These are phyloP conservation scores for Arctia plantaginis DNA, from an alignment of 2,888 invertebrate species.

Conservation along the genomic window DNA sequence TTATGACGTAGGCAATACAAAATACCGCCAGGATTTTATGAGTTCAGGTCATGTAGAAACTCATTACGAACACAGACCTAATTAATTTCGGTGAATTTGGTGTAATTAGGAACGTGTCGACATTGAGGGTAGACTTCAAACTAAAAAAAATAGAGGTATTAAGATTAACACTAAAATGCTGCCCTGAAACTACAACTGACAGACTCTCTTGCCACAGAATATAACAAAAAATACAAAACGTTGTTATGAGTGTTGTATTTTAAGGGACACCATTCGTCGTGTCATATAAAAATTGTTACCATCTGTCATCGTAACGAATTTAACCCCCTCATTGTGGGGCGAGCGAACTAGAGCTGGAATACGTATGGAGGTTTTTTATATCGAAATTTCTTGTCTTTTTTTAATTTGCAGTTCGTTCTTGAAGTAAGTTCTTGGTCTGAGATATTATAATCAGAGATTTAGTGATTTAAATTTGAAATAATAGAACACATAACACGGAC, in stretches of 20 bases:
- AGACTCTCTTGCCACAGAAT: background rate
- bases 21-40: too few relatives aligned
- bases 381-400: too few relatives aligned
- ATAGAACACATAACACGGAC: too few relatives aligned
- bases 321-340: constrained; percentile 35
- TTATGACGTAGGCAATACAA: too few relatives aligned
- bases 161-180: background rate
- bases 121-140: background rate
- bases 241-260: constrained; percentile 2
- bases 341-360: constrained; percentile 20
- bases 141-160: background rate
- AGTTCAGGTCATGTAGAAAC: too few relatives aligned
- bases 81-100: too few relatives aligned
- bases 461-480: too few relatives aligned
- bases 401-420: too few relatives aligned
- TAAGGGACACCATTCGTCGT: constrained; percentile 2
- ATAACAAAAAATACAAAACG: background rate
- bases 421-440: background rate
- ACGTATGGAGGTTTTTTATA: constrained; percentile 25
- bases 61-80: too few relatives aligned
- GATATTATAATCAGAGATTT: background rate
- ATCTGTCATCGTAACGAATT: constrained; percentile 45
- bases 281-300: constrained; percentile 47
- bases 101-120: too few relatives aligned
- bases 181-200: background rate